Percentiles rank a stretch among this genome's conserved stretches.
Evolutionary conservation across 2,797 vertebrate species (phyloP).

Genomic region (Eulemur coronatus): DNA sequence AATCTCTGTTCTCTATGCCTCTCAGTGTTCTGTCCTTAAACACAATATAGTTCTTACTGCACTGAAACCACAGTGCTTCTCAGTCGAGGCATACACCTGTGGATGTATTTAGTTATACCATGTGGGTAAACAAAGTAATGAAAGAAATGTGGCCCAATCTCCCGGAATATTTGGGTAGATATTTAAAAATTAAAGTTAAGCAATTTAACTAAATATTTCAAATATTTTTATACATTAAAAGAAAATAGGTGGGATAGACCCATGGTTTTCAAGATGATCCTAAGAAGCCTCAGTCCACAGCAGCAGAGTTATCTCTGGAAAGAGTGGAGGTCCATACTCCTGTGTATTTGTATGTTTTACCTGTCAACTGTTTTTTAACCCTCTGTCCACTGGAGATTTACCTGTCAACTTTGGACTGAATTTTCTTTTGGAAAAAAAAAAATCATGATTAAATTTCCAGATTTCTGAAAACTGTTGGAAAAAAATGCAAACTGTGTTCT

Average conservation of each 20-base stretch:
- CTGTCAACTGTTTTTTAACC: neutral
- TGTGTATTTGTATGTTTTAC: neutral
- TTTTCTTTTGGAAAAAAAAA: neutral
- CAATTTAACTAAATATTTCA: neutral
- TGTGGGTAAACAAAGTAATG: neutral
- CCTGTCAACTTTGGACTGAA: neutral
- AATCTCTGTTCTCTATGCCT: neutral
- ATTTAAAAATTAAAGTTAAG: neutral
- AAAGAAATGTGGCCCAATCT: neutral
- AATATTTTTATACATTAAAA: neutral
- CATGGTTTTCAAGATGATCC: neutral
- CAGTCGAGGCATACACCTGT: neutral
- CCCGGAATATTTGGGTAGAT: neutral
- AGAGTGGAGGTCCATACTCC: fast-evolving
- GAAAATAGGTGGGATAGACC: neutral
- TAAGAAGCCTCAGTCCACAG: neutral
- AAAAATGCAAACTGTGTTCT: neutral
- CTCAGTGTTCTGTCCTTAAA: neutral
- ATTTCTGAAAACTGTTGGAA: neutral
- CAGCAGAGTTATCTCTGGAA: neutral
- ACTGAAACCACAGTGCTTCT: neutral
- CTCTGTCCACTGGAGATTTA: neutral
- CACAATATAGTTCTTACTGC: neutral
- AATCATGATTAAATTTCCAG: neutral
- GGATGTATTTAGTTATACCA: neutral